A percentile compares a stretch with the other conserved stretches of the same genome.
phyloP scores from a whole-genome alignment of 2,888 invertebrate species.

The Dysmachus trigonus region DNA sequence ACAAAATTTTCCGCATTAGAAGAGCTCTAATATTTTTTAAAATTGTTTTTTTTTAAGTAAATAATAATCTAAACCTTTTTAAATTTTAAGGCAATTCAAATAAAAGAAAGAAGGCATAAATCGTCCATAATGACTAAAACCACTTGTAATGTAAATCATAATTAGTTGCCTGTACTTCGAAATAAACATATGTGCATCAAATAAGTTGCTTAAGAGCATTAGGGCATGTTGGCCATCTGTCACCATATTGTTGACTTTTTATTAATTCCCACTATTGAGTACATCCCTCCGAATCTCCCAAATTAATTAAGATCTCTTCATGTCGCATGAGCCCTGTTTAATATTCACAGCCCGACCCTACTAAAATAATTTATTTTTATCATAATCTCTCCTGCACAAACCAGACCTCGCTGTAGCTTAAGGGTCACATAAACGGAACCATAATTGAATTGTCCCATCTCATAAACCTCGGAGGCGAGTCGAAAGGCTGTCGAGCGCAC shows the following conservation, averaged over 20 bases:
- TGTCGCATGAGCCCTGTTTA: neutral
- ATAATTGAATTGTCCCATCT: constrained; percentile 35
- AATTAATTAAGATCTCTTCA: neutral
- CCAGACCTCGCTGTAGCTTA: neutral
- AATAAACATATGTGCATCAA: neutral
- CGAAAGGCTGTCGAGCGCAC: neutral
- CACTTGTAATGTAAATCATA: neutral
- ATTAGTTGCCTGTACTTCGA: neutral
- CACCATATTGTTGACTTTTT: neutral
- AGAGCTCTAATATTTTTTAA: no score
- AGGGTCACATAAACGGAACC: neutral
- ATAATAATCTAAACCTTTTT: no score
- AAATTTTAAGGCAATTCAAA: no score
- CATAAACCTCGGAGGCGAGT: neutral
- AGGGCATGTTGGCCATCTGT: neutral
- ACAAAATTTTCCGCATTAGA: no score
- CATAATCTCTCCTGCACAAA: neutral
- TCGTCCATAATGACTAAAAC: neutral
- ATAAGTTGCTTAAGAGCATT: neutral
- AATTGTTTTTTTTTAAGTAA: no score
- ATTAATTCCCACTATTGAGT: neutral
- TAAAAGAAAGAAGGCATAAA: no score
- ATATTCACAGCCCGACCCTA: neutral
- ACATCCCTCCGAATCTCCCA: neutral
- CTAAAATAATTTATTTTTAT: neutral